A percentile compares a stretch with the other conserved stretches of the same genome.
phyloP scores from a whole-genome alignment of 1,140 invertebrate species.

The Meloidogyne hapla region DNA sequence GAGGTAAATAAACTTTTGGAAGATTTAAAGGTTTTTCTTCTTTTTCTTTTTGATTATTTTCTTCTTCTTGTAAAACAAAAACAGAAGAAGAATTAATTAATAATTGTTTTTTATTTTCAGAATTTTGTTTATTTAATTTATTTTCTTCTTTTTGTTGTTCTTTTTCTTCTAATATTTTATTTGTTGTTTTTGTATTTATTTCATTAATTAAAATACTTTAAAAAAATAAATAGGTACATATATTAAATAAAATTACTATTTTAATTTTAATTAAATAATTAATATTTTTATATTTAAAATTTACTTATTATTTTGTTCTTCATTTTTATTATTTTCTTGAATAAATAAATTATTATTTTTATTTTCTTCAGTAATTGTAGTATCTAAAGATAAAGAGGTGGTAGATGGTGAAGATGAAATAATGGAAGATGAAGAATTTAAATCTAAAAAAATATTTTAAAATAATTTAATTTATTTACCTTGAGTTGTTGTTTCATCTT shows the following conservation, averaged over 20 bases:
- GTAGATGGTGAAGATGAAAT: too few species aligned
- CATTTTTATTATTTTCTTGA: neutral
- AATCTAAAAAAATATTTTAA: neutral
- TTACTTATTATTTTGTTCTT: too few species aligned
- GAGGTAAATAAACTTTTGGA: neutral
- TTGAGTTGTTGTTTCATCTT: neutral
- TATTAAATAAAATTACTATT: too few species aligned
- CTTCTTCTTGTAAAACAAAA: slow-evolving; percentile 4
- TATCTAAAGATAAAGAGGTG: neutral
- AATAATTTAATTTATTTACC: neutral
- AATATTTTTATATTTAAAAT: too few species aligned
- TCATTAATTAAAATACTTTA: neutral
- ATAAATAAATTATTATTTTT: neutral
- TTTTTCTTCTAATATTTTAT: neutral
- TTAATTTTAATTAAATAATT: too few species aligned
- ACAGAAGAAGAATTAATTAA: slow-evolving; percentile 3
- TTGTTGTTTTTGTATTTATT: neutral
- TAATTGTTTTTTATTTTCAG: neutral
- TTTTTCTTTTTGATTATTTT: slow-evolving; percentile 1
- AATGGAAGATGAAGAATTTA: neutral
- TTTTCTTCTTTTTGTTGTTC: neutral
- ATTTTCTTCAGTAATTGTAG: too few species aligned
- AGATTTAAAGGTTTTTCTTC: slow-evolving; percentile 1
- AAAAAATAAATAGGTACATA: neutral
- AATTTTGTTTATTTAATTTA: neutral